Evolutionary conservation across 2,797 vertebrate genomes (phyloP).

Genomic region (Micromesistius poutassou): DNA sequence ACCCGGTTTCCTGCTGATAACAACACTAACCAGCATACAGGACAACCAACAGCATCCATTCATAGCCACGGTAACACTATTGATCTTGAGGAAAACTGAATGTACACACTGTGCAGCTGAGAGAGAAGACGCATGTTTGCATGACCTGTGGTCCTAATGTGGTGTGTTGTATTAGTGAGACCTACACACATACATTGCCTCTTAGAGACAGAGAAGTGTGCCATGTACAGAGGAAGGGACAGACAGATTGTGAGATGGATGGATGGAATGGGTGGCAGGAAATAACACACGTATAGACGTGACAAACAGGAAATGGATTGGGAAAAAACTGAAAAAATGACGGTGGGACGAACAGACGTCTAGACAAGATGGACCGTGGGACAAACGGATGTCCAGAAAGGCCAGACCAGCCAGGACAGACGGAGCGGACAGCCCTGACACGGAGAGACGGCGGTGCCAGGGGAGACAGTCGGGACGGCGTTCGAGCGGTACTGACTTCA

Average conservation of each 20-base stretch:
- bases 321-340: no score
- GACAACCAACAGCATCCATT: no score
- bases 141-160: not conserved
- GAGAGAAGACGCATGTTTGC: not conserved
- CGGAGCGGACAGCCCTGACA: not conserved
- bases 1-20: no score
- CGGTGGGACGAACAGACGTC: no score
- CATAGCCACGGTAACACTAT: no score
- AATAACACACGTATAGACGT: not conserved
- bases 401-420: slow-evolving; percentile 6
- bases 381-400: slow-evolving; percentile 6
- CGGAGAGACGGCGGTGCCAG: no score
- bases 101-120: not conserved
- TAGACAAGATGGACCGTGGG: not conserved
- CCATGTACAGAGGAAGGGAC: not conserved
- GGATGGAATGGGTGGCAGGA: not conserved
- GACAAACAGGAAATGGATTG: no score
- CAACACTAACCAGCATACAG: no score
- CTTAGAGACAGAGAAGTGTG: no score
- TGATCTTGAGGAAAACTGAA: no score
- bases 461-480: not conserved
- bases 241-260: no score
- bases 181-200: no score
- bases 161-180: slow-evolving; percentile 5
- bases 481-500: slow-evolving; percentile 84